These are phyloP conservation scores for Paralichthys olivaceus DNA, from an alignment of 2,113 vertebrate species.

Conservation along the genomic window DNA sequence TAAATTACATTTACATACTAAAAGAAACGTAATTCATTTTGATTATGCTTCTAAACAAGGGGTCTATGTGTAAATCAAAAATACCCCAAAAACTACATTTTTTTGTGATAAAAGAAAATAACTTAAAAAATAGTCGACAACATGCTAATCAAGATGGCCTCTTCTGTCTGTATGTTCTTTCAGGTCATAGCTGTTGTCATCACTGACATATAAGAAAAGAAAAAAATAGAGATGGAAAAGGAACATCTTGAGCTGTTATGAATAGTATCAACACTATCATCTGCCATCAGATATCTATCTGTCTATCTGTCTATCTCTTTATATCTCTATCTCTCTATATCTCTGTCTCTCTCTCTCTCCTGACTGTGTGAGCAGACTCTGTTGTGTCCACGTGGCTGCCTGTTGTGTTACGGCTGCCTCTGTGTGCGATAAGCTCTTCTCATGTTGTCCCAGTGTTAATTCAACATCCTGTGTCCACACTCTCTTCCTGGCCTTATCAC, in stretches of 20 bases:
- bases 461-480: constrained; percentile 73
- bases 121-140: no score
- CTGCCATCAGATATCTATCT: neutral
- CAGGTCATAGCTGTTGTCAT: no score
- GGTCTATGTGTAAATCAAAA: no score
- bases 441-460: constrained; percentile 69
- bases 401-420: constrained; percentile 39
- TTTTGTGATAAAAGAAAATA: no score
- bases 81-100: neutral
- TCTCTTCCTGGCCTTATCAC: constrained; percentile 71
- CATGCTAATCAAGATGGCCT: no score
- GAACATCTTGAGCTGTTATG: no score
- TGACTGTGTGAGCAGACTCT: neutral
- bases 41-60: no score
- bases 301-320: neutral
- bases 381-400: constrained; percentile 38
- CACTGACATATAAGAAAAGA: no score
- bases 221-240: no score
- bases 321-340: neutral
- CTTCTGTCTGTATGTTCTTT: no score
- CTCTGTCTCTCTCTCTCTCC: neutral
- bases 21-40: no score
- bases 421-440: constrained; percentile 61
- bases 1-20: neutral
- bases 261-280: no score